Percentiles rank a stretch among this genome's conserved stretches.
Evolutionary conservation across 2,888 invertebrate species (phyloP).

Genomic region (Lycia hirtaria): DNA sequence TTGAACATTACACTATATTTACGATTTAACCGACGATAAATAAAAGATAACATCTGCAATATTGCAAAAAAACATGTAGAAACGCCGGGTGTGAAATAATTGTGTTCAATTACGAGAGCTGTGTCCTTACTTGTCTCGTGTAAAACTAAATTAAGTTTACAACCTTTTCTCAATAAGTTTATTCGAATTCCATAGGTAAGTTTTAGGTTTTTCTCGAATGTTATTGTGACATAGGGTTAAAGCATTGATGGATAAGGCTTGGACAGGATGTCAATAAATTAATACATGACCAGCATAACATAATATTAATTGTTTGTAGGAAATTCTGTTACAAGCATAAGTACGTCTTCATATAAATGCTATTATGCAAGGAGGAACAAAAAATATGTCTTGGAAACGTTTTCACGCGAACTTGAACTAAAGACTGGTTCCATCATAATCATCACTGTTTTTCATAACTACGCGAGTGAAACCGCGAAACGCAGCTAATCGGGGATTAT

Average conservation of each 20-base stretch:
- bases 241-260: neutral
- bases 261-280: constrained; percentile 46
- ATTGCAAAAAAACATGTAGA: constrained; percentile 45
- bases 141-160: constrained; percentile 2
- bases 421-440: too few species aligned
- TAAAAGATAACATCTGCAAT: constrained; percentile 40
- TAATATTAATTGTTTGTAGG: constrained; percentile 43
- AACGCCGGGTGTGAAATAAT: constrained; percentile 58
- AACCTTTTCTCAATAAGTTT: constrained; percentile 14
- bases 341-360: constrained; percentile 40
- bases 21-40: constrained; percentile 42
- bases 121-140: constrained; percentile 30
- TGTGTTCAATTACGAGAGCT: constrained; percentile 44
- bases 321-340: constrained; percentile 27
- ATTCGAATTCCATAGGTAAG: neutral
- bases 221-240: constrained; percentile 13
- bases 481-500: too few species aligned
- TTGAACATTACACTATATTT: constrained; percentile 26
- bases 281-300: constrained; percentile 41
- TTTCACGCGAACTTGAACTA: constrained; percentile 6
- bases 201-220: neutral
- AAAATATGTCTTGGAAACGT: constrained; percentile 41
- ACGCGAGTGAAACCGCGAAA: too few species aligned
- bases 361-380: constrained; percentile 46
- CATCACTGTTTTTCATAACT: too few species aligned